A percentile compares a stretch with the other conserved stretches of the same genome.
phyloP scores from a whole-genome alignment of 2,113 vertebrate species.

The Lathamus discolor region DNA sequence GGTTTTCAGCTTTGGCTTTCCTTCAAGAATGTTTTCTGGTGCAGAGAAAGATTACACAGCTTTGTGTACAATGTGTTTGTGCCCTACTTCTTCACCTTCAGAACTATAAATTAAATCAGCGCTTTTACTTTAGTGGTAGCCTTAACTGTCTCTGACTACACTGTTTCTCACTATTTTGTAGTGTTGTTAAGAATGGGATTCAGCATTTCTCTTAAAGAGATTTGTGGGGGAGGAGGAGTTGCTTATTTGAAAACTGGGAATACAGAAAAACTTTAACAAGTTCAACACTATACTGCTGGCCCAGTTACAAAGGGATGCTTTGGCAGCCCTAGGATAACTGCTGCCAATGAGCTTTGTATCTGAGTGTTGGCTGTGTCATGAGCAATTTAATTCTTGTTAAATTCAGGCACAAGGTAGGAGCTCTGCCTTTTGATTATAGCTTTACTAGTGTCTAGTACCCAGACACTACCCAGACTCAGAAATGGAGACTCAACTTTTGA shows the following conservation, averaged over 20 bases:
- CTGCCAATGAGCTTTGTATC: background rate
- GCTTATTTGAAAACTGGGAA: background rate
- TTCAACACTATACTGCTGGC: background rate
- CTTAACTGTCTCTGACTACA: background rate
- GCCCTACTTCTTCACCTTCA: background rate
- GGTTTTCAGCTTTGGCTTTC: conserved; percentile 23
- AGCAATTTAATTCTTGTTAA: background rate
- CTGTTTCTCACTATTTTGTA: background rate
- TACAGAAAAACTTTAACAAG: background rate
- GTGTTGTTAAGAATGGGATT: background rate
- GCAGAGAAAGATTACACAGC: background rate
- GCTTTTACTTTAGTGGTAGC: background rate
- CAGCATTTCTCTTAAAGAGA: background rate
- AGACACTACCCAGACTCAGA: background rate
- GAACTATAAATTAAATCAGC: background rate
- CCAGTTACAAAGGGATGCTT: background rate
- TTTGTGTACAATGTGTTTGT: background rate
- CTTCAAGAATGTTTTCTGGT: background rate
- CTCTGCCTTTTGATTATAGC: background rate
- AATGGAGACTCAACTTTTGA: background rate
- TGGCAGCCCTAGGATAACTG: background rate
- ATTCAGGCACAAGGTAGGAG: background rate
- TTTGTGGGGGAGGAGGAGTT: background rate
- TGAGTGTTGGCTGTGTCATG: background rate
- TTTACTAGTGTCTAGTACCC: background rate